These are phyloP conservation scores for Ashinkailepas kermadecensis DNA, from an alignment of 2,888 invertebrate species.

Conservation along the genomic window DNA sequence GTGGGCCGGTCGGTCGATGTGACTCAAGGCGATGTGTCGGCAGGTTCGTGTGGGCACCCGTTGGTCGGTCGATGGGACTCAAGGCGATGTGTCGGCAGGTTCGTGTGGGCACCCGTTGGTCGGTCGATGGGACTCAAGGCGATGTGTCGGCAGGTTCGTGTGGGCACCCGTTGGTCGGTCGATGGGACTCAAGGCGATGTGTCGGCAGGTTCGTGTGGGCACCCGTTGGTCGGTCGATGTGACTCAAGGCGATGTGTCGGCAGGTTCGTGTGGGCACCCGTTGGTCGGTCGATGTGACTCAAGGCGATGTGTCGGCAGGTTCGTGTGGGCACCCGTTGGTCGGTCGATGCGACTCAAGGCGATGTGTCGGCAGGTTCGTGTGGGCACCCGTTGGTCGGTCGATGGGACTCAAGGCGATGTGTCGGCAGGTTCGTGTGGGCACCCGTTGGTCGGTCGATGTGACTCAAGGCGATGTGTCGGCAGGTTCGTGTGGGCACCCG, in stretches of 20 bases:
- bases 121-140: not conserved
- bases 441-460: constrained; percentile 69
- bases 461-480: constrained; percentile 56
- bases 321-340: constrained; percentile 56
- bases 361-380: not conserved
- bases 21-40: too few relatives aligned
- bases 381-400: constrained; percentile 63
- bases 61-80: too few relatives aligned
- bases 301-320: not conserved
- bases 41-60: not conserved
- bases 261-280: too few relatives aligned
- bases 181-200: too few relatives aligned
- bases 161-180: not conserved
- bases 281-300: not conserved
- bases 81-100: too few relatives aligned
- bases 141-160: too few relatives aligned
- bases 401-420: constrained; percentile 63
- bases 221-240: not conserved
- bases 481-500: constrained; percentile 47
- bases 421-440: constrained; percentile 36
- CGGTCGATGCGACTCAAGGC: constrained; percentile 71
- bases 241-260: too few relatives aligned
- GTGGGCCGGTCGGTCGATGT: too few relatives aligned
- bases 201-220: too few relatives aligned
- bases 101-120: too few relatives aligned